Evolutionary conservation across 2,797 vertebrate species (phyloP), one percentile per base, ranked within the genome.

Genomic region (Takifugu rubripes): DNA sequence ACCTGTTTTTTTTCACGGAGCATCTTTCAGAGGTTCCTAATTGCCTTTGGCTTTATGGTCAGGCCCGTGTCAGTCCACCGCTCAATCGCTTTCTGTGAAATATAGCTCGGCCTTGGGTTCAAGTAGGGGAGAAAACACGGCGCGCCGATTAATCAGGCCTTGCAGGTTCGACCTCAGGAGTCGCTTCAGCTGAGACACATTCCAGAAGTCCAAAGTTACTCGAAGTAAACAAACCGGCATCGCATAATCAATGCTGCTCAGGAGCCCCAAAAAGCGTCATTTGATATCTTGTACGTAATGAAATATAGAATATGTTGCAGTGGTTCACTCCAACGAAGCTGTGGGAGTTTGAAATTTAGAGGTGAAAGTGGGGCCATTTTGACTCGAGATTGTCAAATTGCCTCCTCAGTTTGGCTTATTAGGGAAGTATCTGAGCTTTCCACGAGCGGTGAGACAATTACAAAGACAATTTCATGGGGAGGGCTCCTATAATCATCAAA

Each of bases 61-160:
- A 81, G 77, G 86, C 81, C 70, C 57, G 66, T 82, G 75, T 88
- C 85, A 81, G 69, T 80, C 64, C 70, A 52, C 70, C 47, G 64
- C 82, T 88, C 83, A 82, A 87, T 91, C 89, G 88, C 74, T 80
- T 85, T 58, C 75, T 21, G 73, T 88, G 84, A 91, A 90, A 90
- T 89, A 89, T 89, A 84, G 83, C 82, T 67, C 66, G 85, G 86
- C 87, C 88, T 88, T 86, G 79, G 84, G 86, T 87, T 86, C 79
- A 87, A 87, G 85, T 82, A 84, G 75, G 81, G 77, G 79, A 85
- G 87, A 90, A 88, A 90, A 86, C 82, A 82, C 63, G 15, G 70
- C 62, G 58, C 76, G 88, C 87, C 89, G 87, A 91, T 91, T 88
- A 89, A 87, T 89, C 86, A 84, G 84, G 79, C 83, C 61, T 42